These are phyloP conservation scores for Pomacea canaliculata DNA, from an alignment of 2,888 invertebrate genomes.

Conservation along the genomic window DNA sequence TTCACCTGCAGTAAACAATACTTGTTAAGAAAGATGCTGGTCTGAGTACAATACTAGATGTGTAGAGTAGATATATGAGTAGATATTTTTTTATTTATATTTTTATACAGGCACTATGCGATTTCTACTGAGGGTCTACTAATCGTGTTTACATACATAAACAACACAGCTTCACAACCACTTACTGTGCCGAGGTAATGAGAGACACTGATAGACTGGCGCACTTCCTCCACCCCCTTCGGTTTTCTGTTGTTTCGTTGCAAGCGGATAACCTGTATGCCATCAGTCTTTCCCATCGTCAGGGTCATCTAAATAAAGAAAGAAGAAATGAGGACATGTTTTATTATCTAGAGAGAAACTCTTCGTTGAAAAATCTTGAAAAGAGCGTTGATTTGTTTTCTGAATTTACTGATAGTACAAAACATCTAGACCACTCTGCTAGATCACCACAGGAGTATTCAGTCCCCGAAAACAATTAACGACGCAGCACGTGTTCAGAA, in stretches of 20 bases:
- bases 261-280: conserved; percentile 3
- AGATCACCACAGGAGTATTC: too few species aligned
- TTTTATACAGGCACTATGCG: not conserved
- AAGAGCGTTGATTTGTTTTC: too few species aligned
- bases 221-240: not conserved
- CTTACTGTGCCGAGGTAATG: conserved; percentile 16
- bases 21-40: not conserved
- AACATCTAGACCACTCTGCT: too few species aligned
- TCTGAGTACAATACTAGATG: not conserved
- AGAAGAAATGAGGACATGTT: not conserved
- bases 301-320: conserved; percentile 7
- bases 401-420: too few species aligned
- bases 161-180: not conserved
- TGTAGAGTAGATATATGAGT: too few species aligned
- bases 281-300: conserved; percentile 1
- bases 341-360: too few species aligned
- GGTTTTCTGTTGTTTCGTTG: not conserved
- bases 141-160: not conserved
- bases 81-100: too few species aligned
- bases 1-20: conserved; percentile 12
- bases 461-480: too few species aligned
- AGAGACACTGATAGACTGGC: not conserved
- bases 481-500: too few species aligned
- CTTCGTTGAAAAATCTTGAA: too few species aligned
- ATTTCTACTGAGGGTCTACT: not conserved